Conservation (phyloP, 1,140 invertebrate genomes). For the Lordiphosa mommai region DNA sequence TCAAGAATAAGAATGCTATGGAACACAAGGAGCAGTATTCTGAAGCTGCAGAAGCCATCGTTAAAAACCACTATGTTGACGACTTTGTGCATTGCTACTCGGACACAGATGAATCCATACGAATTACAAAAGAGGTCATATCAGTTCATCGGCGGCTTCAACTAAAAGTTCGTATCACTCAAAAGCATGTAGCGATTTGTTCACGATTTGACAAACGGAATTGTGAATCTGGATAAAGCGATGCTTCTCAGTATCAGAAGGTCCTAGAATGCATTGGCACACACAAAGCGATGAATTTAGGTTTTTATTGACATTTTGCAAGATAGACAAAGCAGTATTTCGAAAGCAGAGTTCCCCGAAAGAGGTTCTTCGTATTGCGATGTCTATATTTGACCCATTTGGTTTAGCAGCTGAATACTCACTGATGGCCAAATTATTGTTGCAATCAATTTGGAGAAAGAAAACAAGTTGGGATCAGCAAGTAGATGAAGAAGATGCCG, state of each 20-base stretch:
- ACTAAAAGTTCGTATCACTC: too few relatives aligned
- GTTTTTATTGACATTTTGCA: not conserved
- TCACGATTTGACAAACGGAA: too few relatives aligned
- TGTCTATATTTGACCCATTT: too few relatives aligned
- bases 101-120: too few relatives aligned
- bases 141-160: too few relatives aligned
- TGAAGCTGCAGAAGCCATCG: not conserved
- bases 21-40: not conserved
- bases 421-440: not conserved
- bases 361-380: too few relatives aligned
- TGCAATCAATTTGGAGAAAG: not conserved
- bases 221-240: not conserved
- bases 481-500: not conserved
- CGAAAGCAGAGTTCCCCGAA: too few relatives aligned
- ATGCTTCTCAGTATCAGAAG: not conserved
- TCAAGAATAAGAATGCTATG: not conserved
- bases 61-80: not conserved
- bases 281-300: not conserved
- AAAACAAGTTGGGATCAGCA: not conserved
- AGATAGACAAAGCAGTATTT: too few relatives aligned
- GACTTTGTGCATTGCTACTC: not conserved
- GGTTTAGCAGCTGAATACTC: not conserved
- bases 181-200: too few relatives aligned
- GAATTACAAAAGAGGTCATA: too few relatives aligned
- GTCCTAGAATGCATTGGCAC: not conserved